Conservation (phyloP, 2,888 invertebrate species). For the Eledona agricola region DNA sequence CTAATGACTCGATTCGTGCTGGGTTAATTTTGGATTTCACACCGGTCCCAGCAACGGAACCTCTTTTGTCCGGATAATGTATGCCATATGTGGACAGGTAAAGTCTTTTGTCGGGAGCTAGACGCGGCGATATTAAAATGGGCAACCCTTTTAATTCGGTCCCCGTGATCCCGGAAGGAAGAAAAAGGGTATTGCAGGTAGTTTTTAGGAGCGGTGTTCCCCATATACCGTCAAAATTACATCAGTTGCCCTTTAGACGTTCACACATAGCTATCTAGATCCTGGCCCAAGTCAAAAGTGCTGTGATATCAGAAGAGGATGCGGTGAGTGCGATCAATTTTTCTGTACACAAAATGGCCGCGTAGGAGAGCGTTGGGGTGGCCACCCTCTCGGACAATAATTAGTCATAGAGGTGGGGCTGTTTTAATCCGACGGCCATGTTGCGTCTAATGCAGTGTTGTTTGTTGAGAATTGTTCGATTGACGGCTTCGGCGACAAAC, state of each 20-base stretch:
- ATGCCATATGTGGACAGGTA: conserved; percentile 61
- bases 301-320: background rate
- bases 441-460: conserved; percentile 25
- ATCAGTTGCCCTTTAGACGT: conserved; percentile 58
- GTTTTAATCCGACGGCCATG: conserved; percentile 28
- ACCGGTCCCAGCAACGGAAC: conserved; percentile 32
- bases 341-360: conserved; percentile 31
- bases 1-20: background rate
- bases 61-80: conserved; percentile 45
- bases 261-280: conserved; percentile 54
- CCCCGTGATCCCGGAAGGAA: conserved; percentile 60
- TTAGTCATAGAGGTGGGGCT: conserved; percentile 60
- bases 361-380: conserved; percentile 45
- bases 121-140: conserved; percentile 56
- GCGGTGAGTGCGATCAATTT: conserved; percentile 19
- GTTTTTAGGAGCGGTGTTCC: conserved; percentile 55
- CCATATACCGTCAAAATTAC: conserved; percentile 55
- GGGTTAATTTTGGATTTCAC: conserved; percentile 28
- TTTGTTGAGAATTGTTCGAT: conserved; percentile 30
- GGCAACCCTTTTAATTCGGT: conserved; percentile 57
- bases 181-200: conserved; percentile 61
- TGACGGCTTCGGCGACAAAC: conserved; percentile 42
- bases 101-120: conserved; percentile 52
- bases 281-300: conserved; percentile 15
- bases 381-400: conserved; percentile 59